Conservation (phyloP, 2,113 vertebrate species). For the Bujurquina vittata region DNA sequence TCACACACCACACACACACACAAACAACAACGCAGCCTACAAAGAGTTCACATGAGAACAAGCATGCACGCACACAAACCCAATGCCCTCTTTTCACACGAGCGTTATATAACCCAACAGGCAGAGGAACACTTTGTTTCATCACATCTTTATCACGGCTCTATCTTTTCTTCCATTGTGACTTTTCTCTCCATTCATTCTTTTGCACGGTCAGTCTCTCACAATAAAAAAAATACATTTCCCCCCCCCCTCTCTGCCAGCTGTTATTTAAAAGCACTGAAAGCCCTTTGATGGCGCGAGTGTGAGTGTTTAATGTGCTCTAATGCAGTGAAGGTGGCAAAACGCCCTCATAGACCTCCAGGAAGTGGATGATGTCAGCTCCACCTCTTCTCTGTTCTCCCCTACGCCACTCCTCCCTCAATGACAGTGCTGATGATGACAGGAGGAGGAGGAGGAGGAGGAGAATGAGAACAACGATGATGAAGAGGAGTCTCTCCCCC, state of each 20-base stretch:
- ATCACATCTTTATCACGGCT: constrained; percentile 2
- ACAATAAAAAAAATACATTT: background rate
- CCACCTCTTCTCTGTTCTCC: constrained; percentile 54
- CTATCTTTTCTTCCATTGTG: background rate
- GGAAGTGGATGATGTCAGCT: constrained; percentile 72
- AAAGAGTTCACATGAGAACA: constrained; percentile 18
- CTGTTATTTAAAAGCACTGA: constrained; percentile 7
- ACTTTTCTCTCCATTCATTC: fast-evolving
- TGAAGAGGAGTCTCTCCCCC: constrained; percentile 51
- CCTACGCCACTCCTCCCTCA: constrained; percentile 46
- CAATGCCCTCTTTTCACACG: constrained; percentile 28
- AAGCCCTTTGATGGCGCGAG: constrained; percentile 8
- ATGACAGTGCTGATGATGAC: constrained; percentile 53
- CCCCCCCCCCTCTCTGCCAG: background rate
- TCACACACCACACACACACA: background rate
- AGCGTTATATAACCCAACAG: constrained; percentile 41
- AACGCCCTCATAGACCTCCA: constrained; percentile 37
- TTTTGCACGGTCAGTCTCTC: background rate
- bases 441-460: constrained; percentile 27
- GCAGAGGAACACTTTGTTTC: constrained; percentile 2
- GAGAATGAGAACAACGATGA: constrained; percentile 21
- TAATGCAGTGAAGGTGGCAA: background rate
- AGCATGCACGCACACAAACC: constrained; percentile 39
- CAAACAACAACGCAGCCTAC: background rate
- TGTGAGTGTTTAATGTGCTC: constrained; percentile 3